These are phyloP conservation scores for Poeciliopsis presidionis DNA, from an alignment of 2,797 vertebrate species.

Conservation along the genomic window DNA sequence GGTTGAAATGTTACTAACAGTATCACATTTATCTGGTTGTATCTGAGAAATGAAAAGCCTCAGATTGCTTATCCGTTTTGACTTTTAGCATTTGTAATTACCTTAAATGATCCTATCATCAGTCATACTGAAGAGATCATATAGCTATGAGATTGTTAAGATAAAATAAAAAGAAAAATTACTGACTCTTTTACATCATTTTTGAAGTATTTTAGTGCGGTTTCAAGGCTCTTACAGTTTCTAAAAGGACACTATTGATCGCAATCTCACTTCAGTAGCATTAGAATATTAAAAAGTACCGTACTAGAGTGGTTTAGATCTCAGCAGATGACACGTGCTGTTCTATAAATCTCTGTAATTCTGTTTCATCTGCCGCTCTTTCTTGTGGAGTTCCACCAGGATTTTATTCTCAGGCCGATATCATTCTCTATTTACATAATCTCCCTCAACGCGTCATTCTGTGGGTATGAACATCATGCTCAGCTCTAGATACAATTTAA, in stretches of 20 bases:
- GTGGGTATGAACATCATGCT: neutral
- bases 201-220: neutral
- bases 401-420: neutral
- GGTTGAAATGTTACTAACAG: neutral
- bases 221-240: neutral
- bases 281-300: neutral
- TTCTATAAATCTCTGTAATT: neutral
- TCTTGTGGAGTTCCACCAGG: neutral
- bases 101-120: neutral
- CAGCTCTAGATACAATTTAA: neutral
- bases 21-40: neutral
- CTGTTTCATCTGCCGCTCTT: neutral
- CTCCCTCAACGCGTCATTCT: neutral
- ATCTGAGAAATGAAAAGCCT: neutral
- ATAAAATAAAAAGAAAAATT: neutral
- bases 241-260: neutral
- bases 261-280: neutral
- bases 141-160: neutral
- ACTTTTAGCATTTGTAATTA: neutral
- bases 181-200: neutral
- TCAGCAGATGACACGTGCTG: neutral
- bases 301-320: neutral
- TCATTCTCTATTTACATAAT: conserved; percentile 1
- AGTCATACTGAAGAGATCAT: neutral
- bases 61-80: neutral